Evolutionary conservation across 2,888 invertebrate genomes (phyloP).

Genomic region (Macrophya annulata): DNA sequence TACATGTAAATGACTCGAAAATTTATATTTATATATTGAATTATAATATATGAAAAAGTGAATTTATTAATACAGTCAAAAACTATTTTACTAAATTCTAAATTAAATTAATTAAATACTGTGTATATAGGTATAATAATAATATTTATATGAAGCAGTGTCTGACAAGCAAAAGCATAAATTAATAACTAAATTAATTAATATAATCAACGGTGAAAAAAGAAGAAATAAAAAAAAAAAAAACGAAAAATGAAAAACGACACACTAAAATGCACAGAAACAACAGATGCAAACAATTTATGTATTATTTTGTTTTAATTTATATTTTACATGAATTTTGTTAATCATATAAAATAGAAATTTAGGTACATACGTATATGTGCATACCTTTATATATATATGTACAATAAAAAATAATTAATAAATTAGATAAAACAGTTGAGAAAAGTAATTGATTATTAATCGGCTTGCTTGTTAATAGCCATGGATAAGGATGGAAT

Average conservation of each 20-base stretch:
- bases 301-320: not conserved
- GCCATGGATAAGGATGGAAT: conserved; percentile 53
- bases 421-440: conserved; percentile 59
- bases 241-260: not conserved
- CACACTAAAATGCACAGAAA: not conserved
- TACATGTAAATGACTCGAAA: too few relatives aligned
- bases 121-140: not conserved
- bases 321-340: conserved; percentile 2
- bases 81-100: not conserved
- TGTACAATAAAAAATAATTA: conserved; percentile 57
- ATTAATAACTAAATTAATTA: not conserved
- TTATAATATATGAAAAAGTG: not conserved
- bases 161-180: not conserved
- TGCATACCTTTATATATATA: conserved; percentile 15
- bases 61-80: not conserved
- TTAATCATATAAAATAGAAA: not conserved
- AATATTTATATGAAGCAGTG: not conserved
- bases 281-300: not conserved
- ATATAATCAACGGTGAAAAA: not conserved
- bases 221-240: not conserved
- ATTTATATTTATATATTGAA: too few relatives aligned
- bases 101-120: not conserved
- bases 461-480: conserved; percentile 46
- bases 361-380: not conserved
- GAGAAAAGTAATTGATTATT: conserved; percentile 56